phyloP scores from a whole-genome alignment of 2,797 vertebrate species.

The Dromococcyx pavoninus region DNA sequence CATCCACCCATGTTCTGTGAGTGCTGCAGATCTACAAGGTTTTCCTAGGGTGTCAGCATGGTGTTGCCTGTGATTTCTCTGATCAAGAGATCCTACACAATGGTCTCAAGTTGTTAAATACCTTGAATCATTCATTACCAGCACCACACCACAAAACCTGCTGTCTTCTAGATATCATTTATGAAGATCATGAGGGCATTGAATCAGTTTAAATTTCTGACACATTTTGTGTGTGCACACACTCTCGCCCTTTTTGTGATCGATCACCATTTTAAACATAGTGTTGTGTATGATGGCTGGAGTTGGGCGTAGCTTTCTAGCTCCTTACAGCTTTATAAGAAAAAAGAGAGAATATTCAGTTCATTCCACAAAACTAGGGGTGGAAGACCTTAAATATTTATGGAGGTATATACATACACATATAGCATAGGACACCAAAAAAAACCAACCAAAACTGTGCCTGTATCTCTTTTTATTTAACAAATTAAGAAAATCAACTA shows the following conservation, averaged over 20 bases:
- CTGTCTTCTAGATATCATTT: background rate
- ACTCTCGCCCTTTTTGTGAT: background rate
- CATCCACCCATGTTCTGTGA: background rate
- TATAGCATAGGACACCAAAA: too few species aligned
- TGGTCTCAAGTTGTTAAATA: background rate
- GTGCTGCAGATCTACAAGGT: background rate
- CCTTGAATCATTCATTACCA: background rate
- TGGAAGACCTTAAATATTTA: background rate
- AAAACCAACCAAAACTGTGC: too few species aligned
- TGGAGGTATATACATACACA: background rate
- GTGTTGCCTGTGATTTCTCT: background rate
- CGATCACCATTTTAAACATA: background rate
- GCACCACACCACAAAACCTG: background rate
- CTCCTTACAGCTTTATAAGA: background rate
- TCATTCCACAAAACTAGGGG: background rate
- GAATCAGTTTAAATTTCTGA: background rate
- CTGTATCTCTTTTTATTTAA: too few species aligned
- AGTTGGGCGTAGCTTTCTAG: background rate
- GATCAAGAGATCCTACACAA: background rate
- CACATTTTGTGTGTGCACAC: background rate
- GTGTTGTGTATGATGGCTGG: background rate
- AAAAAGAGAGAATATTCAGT: background rate
- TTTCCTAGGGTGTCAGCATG: background rate
- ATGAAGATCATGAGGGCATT: background rate
- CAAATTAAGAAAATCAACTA: too few species aligned